Percentiles rank a stretch among this genome's conserved stretches.
Evolutionary conservation across 2,888 invertebrate genomes (phyloP).

Genomic region (Xanthia icteritia): DNA sequence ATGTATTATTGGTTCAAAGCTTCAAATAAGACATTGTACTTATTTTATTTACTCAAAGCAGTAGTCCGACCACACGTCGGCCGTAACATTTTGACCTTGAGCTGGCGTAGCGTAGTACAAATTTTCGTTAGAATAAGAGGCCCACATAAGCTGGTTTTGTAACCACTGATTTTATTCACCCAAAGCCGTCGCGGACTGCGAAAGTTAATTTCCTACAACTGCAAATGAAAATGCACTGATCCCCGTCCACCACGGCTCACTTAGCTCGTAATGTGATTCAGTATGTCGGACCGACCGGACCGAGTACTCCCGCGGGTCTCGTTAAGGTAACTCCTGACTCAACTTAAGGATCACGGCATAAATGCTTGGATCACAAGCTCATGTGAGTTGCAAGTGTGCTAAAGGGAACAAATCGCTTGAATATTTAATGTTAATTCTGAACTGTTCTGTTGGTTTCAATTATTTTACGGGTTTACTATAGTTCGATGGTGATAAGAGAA

Average conservation of each 20-base stretch:
- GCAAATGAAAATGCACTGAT: slow-evolving; percentile 29
- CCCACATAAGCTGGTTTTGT: not conserved
- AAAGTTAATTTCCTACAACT: not conserved
- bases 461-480: slow-evolving; percentile 8
- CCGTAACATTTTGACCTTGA: not conserved
- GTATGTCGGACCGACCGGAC: slow-evolving; percentile 51
- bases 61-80: not conserved
- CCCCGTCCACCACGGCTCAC: slow-evolving; percentile 29
- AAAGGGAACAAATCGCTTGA: slow-evolving; percentile 63
- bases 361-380: slow-evolving; percentile 66
- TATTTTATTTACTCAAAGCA: not conserved
- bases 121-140: not conserved
- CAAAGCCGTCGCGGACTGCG: not conserved
- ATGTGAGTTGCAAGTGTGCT: slow-evolving; percentile 56
- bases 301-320: slow-evolving; percentile 69
- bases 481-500: not conserved
- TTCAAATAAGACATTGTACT: not conserved
- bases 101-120: not conserved
- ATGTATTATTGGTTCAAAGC: not conserved
- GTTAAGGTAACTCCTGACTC: slow-evolving; percentile 71
- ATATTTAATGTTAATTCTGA: slow-evolving; percentile 44
- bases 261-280: slow-evolving; percentile 60
- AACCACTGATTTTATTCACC: not conserved
- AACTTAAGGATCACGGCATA: slow-evolving; percentile 72
- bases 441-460: slow-evolving; percentile 10